These are phyloP conservation scores for Erebia ligea DNA, from an alignment of 2,888 invertebrate species.

Conservation along the genomic window DNA sequence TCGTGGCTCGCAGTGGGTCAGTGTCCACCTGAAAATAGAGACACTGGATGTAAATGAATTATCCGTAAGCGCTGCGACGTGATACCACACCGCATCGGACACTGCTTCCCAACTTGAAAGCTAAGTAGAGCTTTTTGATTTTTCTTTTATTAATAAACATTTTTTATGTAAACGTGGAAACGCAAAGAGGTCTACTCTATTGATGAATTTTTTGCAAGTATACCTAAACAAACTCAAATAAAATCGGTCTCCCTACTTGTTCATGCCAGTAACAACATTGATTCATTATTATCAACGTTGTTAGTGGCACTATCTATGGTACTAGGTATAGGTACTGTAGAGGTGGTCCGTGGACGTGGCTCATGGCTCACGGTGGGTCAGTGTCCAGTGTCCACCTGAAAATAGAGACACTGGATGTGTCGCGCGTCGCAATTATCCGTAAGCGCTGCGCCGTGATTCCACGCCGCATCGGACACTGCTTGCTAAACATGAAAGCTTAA, in stretches of 20 bases:
- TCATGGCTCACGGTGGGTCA: constrained; percentile 20
- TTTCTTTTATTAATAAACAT: no score
- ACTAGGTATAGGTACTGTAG: neutral
- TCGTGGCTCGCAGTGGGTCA: constrained; percentile 21
- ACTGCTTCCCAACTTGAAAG: constrained; percentile 50
- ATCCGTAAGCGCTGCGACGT: constrained; percentile 69
- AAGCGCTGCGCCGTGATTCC: constrained; percentile 71
- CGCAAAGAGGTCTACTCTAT: no score
- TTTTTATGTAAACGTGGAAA: no score
- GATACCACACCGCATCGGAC: constrained; percentile 57
- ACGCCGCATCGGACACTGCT: constrained; percentile 48
- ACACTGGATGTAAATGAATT: constrained; percentile 67
- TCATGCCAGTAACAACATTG: no score
- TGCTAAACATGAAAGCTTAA: constrained; percentile 51
- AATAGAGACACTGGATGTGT: constrained; percentile 53
- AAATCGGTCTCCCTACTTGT: no score
- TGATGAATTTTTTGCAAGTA: no score
- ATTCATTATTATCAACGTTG: no score
- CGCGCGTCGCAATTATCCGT: constrained; percentile 71
- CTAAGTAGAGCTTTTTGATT: neutral
- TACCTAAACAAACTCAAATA: no score
- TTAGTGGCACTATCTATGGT: no score
- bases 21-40: constrained; percentile 38
- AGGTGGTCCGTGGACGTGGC: neutral
- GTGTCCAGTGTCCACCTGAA: constrained; percentile 36